Base-by-base conservation (phyloP, 2,888 invertebrate genomes). In the Leptopilina myrica region DNA sequence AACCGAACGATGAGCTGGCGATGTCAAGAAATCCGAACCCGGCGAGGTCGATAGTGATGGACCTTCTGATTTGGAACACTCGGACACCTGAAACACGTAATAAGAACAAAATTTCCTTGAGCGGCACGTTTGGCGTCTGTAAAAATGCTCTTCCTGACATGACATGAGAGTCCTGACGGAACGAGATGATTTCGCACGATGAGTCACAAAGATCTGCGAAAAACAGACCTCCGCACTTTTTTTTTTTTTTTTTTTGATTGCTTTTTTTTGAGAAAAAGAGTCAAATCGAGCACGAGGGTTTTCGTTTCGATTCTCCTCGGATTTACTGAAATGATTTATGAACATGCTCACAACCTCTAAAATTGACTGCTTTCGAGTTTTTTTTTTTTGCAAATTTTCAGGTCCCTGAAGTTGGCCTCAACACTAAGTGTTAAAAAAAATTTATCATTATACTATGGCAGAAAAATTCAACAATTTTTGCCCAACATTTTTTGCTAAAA, bases 31-130 rank as follows among this genome's bases (percentile, higher is more conserved):
- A 85, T 94, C 95, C 78, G 94, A 93, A 40, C 93, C 93, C 65
- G 94, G 95, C 26, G 95, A 95, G 66, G 95, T 94, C 78, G 95
- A 94, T 88, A 95, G 91, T 89, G 94, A 94, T 49, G 95, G 95
- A 2, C 96, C 95, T 92, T 96, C 96, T 66, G 96, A 96, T 84
- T 95, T 95, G 53, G 94, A 94, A 88, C 94, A 94, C 92, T 96
- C 96, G 43, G 96, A 96, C 85, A 95, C 95, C 91, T 92, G 87
- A 84, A 64, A 86, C 76, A 79, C 73, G 77, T 33, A 80, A 80
- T 77, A 78, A 73, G 73, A 73, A 73, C n/a, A 43, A 49, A 73
- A 53, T 73, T 73, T 73, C 73, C 73, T 56, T 73, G 56, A 73
- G 73, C 73, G 53, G 73, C 56, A 56, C 56, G 73, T 73, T 33